A percentile compares a stretch with the other conserved stretches of the same genome.
These are phyloP conservation scores for Agapornis roseicollis DNA, from an alignment of 2,113 vertebrate genomes.

Conservation along the genomic window DNA sequence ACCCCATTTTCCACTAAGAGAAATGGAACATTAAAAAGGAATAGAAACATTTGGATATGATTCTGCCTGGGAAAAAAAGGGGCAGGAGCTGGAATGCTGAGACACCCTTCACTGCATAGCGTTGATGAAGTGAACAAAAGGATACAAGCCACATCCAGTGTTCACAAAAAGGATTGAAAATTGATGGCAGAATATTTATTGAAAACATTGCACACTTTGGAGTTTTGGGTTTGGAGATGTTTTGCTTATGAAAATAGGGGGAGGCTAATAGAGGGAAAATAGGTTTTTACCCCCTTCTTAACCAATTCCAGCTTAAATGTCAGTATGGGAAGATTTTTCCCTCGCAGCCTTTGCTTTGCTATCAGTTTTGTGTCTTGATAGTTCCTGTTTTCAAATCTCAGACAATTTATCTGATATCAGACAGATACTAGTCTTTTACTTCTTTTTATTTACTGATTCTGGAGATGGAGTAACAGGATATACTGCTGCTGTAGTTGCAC, in stretches of 20 bases:
- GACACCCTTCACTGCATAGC: not conserved
- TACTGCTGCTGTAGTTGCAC: not conserved
- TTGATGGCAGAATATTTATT: not conserved
- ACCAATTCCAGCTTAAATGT: not conserved
- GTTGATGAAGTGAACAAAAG: not conserved
- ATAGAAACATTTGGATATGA: not conserved
- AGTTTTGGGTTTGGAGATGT: not conserved
- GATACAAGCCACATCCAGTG: not conserved
- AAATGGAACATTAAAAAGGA: not conserved
- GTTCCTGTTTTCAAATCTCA: not conserved
- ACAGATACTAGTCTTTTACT: not conserved
- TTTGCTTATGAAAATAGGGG: not conserved
- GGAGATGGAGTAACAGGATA: not conserved
- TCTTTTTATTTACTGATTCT: not conserved
- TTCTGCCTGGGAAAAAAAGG: not conserved
- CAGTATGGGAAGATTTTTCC: not conserved
- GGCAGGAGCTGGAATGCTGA: not conserved
- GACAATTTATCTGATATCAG: not conserved
- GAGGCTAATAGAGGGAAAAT: no score
- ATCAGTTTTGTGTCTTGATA: not conserved
- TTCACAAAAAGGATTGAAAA: not conserved
- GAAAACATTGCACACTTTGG: not conserved
- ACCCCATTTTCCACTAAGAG: not conserved
- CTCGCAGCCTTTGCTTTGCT: not conserved
- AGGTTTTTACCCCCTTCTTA: not conserved